phyloP scores from a whole-genome alignment of 2,113 vertebrate species.

The Pao palembangensis region DNA sequence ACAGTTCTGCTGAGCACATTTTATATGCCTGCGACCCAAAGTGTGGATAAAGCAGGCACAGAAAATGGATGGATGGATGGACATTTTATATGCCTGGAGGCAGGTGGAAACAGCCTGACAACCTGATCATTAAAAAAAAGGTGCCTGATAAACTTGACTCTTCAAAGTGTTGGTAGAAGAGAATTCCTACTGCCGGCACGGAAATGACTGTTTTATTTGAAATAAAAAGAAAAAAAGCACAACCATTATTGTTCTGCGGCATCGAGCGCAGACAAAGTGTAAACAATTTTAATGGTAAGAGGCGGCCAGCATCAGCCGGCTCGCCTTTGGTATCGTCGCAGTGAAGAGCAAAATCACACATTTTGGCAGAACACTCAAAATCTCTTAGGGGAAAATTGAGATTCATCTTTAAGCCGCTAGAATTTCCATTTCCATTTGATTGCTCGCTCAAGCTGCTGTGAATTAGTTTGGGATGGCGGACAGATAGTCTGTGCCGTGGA shows the following conservation, averaged over 20 bases:
- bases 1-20: no score
- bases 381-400: conserved; percentile 51
- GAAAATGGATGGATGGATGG: no score
- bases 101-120: no score
- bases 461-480: conserved; percentile 51
- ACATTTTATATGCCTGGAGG: no score
- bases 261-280: conserved; percentile 20
- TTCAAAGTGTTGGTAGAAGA: no score
- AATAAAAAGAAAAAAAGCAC: conserved; percentile 12
- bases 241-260: conserved; percentile 15
- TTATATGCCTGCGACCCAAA: no score
- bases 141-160: no score
- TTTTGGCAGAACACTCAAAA: conserved; percentile 51
- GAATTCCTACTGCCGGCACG: no score
- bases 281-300: conserved; percentile 34
- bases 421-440: conserved; percentile 66
- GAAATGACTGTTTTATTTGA: conserved; percentile 1
- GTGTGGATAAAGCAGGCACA: no score
- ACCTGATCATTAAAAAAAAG: no score
- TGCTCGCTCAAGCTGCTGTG: conserved; percentile 48
- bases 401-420: conserved; percentile 63
- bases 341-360: conserved; percentile 40
- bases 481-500: conserved; percentile 61
- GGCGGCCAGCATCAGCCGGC: conserved; percentile 40
- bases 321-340: conserved; percentile 10